phyloP scores from a whole-genome alignment of 1,140 invertebrate species.

The Drosophila hydei region DNA sequence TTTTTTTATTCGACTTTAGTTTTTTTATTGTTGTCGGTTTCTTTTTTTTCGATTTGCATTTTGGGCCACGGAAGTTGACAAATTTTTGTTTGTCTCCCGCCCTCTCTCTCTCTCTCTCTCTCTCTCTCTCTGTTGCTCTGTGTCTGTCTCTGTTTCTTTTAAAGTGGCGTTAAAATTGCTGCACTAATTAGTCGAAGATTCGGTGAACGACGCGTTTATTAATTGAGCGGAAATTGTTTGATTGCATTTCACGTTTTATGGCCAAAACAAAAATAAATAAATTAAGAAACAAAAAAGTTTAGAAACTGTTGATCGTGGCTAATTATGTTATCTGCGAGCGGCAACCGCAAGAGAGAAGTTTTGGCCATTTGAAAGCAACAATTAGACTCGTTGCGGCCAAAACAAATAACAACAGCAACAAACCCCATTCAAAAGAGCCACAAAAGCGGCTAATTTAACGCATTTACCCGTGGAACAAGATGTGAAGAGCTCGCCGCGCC shows the following conservation, averaged over 20 bases:
- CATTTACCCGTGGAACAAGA: slow-evolving; percentile 65
- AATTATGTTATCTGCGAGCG: slow-evolving; percentile 44
- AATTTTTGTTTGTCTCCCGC: slow-evolving; percentile 34
- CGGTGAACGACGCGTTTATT: slow-evolving; percentile 43
- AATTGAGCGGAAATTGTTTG: slow-evolving; percentile 77
- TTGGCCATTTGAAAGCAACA: slow-evolving; percentile 29
- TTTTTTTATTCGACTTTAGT: slow-evolving; percentile 30
- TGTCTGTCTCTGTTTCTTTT: neutral
- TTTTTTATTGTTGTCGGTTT: slow-evolving; percentile 3
- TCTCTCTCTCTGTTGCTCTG: neutral
- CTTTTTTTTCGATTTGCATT: slow-evolving; percentile 35
- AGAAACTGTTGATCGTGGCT: slow-evolving; percentile 8
- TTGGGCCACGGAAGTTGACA: slow-evolving; percentile 68
- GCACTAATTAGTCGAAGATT: slow-evolving; percentile 68
- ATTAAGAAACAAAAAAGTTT: neutral
- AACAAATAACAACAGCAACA: slow-evolving; percentile 31
- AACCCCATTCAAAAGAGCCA: slow-evolving; percentile 28
- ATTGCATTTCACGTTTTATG: slow-evolving; percentile 43
- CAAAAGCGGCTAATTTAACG: slow-evolving; percentile 78
- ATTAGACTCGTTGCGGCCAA: slow-evolving; percentile 29
- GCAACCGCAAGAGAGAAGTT: slow-evolving; percentile 42
- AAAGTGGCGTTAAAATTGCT: slow-evolving; percentile 49
- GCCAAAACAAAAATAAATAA: slow-evolving; percentile 7
- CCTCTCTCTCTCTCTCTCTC: too few relatives aligned
- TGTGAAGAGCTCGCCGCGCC: slow-evolving; percentile 31